Conservation (phyloP, 2,113 vertebrate genomes). For the Balaeniceps rex region DNA sequence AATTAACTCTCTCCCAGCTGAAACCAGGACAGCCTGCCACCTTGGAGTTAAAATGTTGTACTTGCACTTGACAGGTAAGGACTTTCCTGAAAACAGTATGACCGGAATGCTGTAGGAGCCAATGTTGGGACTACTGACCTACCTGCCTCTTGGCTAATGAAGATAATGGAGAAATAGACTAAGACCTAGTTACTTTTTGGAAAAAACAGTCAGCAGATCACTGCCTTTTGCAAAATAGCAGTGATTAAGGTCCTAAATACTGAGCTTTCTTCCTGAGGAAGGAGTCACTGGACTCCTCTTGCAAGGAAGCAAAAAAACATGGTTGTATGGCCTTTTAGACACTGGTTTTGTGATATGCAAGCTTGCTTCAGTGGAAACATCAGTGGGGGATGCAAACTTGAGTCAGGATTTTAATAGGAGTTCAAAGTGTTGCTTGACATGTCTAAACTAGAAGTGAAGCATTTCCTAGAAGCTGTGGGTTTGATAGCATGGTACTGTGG, state of each 20-base stretch:
- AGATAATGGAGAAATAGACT: background rate
- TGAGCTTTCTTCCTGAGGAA: background rate
- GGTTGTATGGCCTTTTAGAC: background rate
- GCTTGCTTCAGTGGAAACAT: background rate
- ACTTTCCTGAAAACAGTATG: background rate
- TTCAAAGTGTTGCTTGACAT: background rate
- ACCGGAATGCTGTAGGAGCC: background rate
- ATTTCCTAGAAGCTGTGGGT: background rate
- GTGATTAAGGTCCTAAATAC: background rate
- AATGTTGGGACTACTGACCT: background rate
- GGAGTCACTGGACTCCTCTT: background rate
- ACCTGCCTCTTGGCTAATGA: background rate
- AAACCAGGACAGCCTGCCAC: too few relatives aligned
- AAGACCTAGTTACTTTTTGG: background rate
- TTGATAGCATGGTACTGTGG: background rate
- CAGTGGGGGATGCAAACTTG: background rate
- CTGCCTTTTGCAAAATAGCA: background rate
- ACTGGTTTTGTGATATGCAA: background rate
- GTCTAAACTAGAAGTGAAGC: background rate
- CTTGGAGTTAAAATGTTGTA: background rate
- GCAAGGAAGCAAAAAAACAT: too few relatives aligned
- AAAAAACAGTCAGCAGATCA: background rate
- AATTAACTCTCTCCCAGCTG: too few relatives aligned
- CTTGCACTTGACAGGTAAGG: rapidly evolving
- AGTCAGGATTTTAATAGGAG: background rate